Percentiles rank a stretch among this genome's conserved stretches.
Evolutionary conservation across 2,888 invertebrate genomes (phyloP).

Genomic region (Achlya flavicornis): DNA sequence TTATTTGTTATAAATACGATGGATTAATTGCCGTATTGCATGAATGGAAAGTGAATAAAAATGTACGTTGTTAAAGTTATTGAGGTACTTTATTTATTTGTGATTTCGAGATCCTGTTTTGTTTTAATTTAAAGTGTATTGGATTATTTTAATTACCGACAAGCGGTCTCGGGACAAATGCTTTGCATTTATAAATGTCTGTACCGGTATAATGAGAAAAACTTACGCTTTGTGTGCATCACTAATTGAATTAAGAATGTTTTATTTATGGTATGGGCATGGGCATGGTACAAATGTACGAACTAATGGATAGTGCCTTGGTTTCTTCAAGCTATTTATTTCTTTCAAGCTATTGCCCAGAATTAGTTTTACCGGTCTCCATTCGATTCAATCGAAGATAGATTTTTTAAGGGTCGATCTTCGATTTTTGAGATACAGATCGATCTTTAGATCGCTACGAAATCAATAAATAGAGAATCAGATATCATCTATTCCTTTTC

Average conservation of each 20-base stretch:
- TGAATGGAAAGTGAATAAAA: background rate
- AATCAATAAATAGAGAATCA: too few species aligned
- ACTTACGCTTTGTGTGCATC: background rate
- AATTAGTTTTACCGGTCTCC: too few species aligned
- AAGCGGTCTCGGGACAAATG: background rate
- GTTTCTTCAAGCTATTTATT: background rate
- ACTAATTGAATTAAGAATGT: conserved; percentile 4
- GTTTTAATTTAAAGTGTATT: conserved; percentile 1
- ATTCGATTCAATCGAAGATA: too few species aligned
- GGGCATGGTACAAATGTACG: background rate
- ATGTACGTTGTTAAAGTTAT: background rate
- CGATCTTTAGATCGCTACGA: too few species aligned
- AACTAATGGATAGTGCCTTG: background rate
- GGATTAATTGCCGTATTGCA: background rate
- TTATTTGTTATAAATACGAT: background rate
- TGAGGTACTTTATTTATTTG: background rate
- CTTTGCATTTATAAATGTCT: conserved; percentile 1
- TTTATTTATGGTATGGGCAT: background rate
- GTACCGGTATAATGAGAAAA: background rate
- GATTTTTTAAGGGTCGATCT: too few species aligned
- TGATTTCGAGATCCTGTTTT: background rate
- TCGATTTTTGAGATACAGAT: too few species aligned
- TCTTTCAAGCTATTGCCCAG: background rate
- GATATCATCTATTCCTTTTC: too few species aligned
- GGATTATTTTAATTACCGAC: background rate